Evolutionary conservation across 2,113 vertebrate genomes (phyloP).

Genomic region (Phainopepla nitens): DNA sequence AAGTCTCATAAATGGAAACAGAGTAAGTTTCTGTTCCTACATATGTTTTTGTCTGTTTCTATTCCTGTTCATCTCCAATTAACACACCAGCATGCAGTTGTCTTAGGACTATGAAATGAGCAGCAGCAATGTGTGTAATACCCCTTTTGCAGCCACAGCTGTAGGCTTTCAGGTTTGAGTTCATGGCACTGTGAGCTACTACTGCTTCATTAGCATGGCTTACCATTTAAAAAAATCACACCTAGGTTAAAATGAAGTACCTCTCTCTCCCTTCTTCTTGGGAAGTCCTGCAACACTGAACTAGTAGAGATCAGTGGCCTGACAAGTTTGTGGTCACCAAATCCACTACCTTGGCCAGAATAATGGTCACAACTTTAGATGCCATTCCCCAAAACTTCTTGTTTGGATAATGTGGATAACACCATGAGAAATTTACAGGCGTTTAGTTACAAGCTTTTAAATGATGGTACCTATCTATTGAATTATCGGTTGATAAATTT

Average conservation of each 20-base stretch:
- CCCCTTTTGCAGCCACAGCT: neutral
- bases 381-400: neutral
- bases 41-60: neutral
- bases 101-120: neutral
- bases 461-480: neutral
- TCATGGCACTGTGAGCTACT: neutral
- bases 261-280: neutral
- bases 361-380: neutral
- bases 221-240: neutral
- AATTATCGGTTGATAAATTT: neutral
- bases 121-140: neutral
- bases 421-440: neutral
- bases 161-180: neutral
- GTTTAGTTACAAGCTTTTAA: neutral
- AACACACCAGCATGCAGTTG: neutral
- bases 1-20: neutral
- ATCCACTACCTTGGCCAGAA: neutral
- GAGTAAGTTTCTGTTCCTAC: neutral
- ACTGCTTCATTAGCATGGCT: neutral
- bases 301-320: neutral
- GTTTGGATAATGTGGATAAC: fast-evolving
- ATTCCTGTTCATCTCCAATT: neutral
- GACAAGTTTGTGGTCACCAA: neutral
- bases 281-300: neutral
- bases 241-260: neutral